phyloP scores from a whole-genome alignment of 92 coral and sea anemone species.

The Siderastrea radians region DNA sequence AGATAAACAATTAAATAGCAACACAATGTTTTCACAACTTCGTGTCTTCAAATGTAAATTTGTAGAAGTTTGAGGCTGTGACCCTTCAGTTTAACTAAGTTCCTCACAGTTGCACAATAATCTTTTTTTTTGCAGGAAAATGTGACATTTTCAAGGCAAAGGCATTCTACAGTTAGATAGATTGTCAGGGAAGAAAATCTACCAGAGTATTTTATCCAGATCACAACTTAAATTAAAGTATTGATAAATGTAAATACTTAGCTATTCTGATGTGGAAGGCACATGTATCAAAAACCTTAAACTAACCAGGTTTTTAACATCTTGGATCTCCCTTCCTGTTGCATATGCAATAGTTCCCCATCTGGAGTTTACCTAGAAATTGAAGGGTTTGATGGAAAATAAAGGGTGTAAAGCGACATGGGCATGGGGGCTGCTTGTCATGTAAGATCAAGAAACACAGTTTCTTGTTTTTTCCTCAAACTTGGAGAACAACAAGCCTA shows the following conservation, averaged over 20 bases:
- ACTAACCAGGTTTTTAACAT: not conserved
- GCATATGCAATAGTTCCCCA: not conserved
- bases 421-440: too few relatives aligned
- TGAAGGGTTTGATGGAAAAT: too few relatives aligned
- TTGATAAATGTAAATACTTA: conserved; percentile 11
- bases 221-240: conserved; percentile 23
- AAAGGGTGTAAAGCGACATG: too few relatives aligned
- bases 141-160: conserved; percentile 52
- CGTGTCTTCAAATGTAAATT: too few relatives aligned
- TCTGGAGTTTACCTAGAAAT: not conserved
- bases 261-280: not conserved
- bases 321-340: not conserved
- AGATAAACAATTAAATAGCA: too few relatives aligned
- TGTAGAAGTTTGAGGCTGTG: too few relatives aligned
- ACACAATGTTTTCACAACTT: too few relatives aligned
- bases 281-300: not conserved
- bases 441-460: too few relatives aligned
- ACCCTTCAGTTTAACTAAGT: too few relatives aligned
- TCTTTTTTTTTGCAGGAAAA: conserved; percentile 64
- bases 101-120: not conserved
- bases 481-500: too few relatives aligned
- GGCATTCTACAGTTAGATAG: conserved; percentile 72
- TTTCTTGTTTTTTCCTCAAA: too few relatives aligned
- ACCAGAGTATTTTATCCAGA: conserved; percentile 27
- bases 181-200: conserved; percentile 1